These are phyloP conservation scores for Neodon shergylaensis DNA, from an alignment of 2,113 vertebrate species.

Conservation along the genomic window DNA sequence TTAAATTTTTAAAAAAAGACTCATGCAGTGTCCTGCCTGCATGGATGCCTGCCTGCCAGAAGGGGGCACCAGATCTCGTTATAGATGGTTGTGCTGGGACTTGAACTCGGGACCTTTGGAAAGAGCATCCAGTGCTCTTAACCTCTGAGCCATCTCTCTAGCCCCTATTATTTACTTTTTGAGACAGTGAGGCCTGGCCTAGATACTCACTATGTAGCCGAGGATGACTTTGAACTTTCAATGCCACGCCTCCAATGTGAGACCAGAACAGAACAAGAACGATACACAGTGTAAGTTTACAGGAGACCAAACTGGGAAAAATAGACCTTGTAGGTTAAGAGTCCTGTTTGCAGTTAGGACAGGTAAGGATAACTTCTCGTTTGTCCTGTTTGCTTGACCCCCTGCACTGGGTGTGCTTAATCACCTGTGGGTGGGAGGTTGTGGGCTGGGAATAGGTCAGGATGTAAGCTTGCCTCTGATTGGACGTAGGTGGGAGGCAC, in stretches of 20 bases:
- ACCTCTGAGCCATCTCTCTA: no score
- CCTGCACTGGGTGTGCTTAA: neutral
- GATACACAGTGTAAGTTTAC: fast-evolving
- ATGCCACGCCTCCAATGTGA: neutral
- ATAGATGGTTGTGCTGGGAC: no score
- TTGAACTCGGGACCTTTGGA: no score
- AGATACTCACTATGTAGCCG: neutral
- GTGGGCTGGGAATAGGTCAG: no score
- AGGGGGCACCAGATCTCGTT: no score
- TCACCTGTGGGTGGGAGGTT: neutral
- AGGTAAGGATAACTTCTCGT: neutral
- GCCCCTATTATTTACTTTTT: neutral
- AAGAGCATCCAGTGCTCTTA: no score
- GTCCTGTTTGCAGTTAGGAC: neutral
- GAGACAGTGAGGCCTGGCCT: neutral
- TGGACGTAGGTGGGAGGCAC: no score
- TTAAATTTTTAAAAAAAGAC: neutral
- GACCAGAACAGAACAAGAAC: neutral
- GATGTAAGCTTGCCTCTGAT: no score
- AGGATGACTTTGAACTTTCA: neutral
- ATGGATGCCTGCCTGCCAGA: no score
- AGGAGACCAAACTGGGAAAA: neutral
- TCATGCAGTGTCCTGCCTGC: no score
- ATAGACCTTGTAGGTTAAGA: neutral
- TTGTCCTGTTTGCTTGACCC: neutral